phyloP scores from a whole-genome alignment of 1,140 invertebrate genomes.

The Sarcophaga peregrina region DNA sequence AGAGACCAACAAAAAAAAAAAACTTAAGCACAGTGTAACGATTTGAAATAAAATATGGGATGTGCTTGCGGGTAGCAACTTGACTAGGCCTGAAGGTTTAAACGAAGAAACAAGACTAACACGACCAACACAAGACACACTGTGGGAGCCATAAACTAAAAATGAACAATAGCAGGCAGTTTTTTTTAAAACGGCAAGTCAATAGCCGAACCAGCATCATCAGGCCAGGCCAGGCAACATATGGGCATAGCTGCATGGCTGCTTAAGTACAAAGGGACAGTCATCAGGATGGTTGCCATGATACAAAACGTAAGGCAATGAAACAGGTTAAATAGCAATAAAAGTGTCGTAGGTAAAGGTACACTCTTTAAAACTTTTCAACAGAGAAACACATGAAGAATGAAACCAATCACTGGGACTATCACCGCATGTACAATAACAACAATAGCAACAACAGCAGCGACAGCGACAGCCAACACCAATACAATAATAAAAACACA shows the following conservation, averaged over 20 bases:
- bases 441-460: too few relatives aligned
- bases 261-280: too few relatives aligned
- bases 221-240: background rate
- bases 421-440: too few relatives aligned
- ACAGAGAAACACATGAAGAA: background rate
- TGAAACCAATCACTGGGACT: slow-evolving; percentile 24
- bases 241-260: too few relatives aligned
- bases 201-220: background rate
- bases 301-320: background rate
- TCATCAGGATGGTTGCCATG: too few relatives aligned
- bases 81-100: too few relatives aligned
- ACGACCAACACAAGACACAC: too few relatives aligned
- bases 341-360: slow-evolving; percentile 40
- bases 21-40: background rate
- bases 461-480: background rate
- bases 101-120: too few relatives aligned
- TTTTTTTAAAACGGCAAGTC: background rate
- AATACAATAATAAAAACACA: background rate
- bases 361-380: background rate
- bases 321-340: slow-evolving; percentile 37
- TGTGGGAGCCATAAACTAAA: background rate
- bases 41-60: too few relatives aligned
- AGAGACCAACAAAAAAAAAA: background rate
- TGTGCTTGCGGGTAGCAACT: background rate
- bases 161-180: background rate